These are phyloP conservation scores for Campoletis sonorensis DNA, from an alignment of 1,140 invertebrate genomes.

Conservation along the genomic window DNA sequence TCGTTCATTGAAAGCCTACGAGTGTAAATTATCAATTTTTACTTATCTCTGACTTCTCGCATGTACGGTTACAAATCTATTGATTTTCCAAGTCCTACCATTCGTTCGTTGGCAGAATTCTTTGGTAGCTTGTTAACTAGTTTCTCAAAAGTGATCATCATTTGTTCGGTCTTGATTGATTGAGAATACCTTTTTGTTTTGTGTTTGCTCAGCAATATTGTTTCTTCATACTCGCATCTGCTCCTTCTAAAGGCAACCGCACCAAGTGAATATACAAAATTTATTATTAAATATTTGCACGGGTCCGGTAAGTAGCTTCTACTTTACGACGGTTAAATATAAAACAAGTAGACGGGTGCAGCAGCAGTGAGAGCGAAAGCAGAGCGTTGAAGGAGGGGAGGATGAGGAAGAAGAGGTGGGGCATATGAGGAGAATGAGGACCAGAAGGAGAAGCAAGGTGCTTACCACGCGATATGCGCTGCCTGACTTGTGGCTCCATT, in stretches of 20 bases:
- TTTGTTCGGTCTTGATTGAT: not conserved
- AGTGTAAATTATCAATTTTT: too few relatives aligned
- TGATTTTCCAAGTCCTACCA: too few relatives aligned
- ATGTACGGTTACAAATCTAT: too few relatives aligned
- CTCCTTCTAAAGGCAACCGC: constrained; percentile 7
- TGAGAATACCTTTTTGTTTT: too few relatives aligned
- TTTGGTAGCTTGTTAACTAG: constrained; percentile 51
- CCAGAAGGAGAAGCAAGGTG: constrained; percentile 55
- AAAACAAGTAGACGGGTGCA: constrained; percentile 75
- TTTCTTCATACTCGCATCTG: not conserved
- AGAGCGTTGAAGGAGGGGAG: not conserved
- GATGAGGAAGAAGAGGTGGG: not conserved
- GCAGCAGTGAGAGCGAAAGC: constrained; percentile 36
- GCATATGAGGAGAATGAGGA: constrained; percentile 28
- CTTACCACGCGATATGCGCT: constrained; percentile 55
- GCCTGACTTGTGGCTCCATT: constrained; percentile 77
- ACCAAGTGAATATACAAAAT: constrained; percentile 50
- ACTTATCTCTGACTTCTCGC: too few relatives aligned
- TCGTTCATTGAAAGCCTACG: too few relatives aligned
- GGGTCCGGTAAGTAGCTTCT: constrained; percentile 72
- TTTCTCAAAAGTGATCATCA: not conserved
- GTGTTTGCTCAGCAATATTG: not conserved
- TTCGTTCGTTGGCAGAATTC: not conserved
- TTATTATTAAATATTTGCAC: constrained; percentile 70
- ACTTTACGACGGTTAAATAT: constrained; percentile 76